Conservation (phyloP, 2,888 invertebrate species). For the Melitaea athalia region DNA sequence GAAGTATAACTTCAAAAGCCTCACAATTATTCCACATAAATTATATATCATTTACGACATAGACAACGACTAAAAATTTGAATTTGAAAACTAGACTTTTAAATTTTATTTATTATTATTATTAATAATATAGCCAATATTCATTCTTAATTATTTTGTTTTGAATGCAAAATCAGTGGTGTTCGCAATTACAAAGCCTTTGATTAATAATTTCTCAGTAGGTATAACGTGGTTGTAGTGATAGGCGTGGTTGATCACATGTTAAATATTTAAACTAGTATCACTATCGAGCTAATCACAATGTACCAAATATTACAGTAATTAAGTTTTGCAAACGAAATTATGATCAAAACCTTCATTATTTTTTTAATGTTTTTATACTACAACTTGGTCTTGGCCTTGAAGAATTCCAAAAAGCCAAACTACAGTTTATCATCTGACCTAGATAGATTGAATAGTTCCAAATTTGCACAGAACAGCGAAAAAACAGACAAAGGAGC, state of each 20-base stretch:
- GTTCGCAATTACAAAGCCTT: background rate
- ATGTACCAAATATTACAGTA: background rate
- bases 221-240: background rate
- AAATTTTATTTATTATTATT: too few species aligned
- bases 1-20: too few species aligned
- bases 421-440: conserved; percentile 27
- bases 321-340: background rate
- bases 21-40: too few species aligned
- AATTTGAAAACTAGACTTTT: too few species aligned
- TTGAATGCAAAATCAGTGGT: too few species aligned
- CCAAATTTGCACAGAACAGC: conserved; percentile 31
- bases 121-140: too few species aligned
- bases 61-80: too few species aligned
- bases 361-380: background rate
- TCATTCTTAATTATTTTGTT: too few species aligned
- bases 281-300: background rate
- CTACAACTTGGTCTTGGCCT: background rate
- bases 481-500: conserved; percentile 32
- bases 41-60: too few species aligned
- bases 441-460: conserved; percentile 34
- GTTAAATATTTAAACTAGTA: background rate
- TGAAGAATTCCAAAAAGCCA: conserved; percentile 19
- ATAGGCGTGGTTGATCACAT: background rate
- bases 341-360: background rate
- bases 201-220: background rate